These are phyloP conservation scores for Drosophila repleta DNA, from an alignment of 1,140 invertebrate species.

Conservation along the genomic window DNA sequence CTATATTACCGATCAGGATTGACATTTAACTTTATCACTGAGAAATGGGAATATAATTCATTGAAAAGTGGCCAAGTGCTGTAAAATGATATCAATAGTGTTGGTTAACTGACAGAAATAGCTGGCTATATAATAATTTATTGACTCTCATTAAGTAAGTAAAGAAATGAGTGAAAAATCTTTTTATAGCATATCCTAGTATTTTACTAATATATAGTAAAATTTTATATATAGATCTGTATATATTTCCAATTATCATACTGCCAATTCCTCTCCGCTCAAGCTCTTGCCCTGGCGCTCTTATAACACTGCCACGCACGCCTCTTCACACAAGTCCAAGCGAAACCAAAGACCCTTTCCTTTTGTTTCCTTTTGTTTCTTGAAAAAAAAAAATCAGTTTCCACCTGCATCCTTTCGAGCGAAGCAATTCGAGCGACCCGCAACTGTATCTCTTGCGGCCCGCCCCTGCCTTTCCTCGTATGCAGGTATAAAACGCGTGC, in stretches of 20 bases:
- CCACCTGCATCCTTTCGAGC: constrained; percentile 77
- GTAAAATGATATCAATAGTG: too few relatives aligned
- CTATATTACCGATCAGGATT: too few relatives aligned
- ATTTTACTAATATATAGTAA: too few relatives aligned
- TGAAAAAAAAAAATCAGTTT: constrained; percentile 72
- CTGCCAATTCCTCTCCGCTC: neutral
- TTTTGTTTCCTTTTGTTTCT: constrained; percentile 38
- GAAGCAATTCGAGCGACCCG: constrained; percentile 29
- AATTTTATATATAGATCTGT: too few relatives aligned
- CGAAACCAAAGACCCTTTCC: constrained; percentile 38
- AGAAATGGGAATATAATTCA: too few relatives aligned
- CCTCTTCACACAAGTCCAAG: constrained; percentile 25
- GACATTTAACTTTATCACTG: too few relatives aligned
- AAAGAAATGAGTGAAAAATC: too few relatives aligned
- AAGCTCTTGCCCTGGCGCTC: constrained; percentile 41
- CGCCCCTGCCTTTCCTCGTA: constrained; percentile 38
- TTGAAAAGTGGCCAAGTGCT: too few relatives aligned
- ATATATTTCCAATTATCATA: neutral
- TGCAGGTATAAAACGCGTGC: constrained; percentile 76
- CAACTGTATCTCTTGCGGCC: constrained; percentile 61
- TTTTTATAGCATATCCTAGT: too few relatives aligned
- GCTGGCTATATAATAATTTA: too few relatives aligned
- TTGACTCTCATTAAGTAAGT: too few relatives aligned
- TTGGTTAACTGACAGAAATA: too few relatives aligned
- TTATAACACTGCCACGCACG: constrained; percentile 54